Conservation (phyloP, 1,140 invertebrate species). For the Bursaphelenchus mucronatus region DNA sequence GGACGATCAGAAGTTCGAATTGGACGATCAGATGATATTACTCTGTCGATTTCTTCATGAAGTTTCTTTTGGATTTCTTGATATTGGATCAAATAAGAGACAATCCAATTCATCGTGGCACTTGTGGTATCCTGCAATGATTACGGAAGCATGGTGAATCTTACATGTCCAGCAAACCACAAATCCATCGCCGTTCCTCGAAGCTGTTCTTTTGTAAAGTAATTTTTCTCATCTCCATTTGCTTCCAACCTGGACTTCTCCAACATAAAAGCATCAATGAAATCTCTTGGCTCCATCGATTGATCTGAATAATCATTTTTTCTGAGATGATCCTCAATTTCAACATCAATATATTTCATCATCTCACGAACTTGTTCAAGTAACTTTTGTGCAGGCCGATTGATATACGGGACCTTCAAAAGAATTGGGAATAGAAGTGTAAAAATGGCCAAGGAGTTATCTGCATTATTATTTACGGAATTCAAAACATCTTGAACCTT, state of each 20-base stretch:
- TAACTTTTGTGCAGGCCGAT: too few relatives aligned
- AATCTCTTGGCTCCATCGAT: conserved; percentile 4
- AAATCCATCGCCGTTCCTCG: too few relatives aligned
- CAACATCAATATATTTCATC: too few relatives aligned
- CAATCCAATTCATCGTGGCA: conserved; percentile 8
- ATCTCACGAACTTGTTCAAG: too few relatives aligned
- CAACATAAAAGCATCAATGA: conserved; percentile 12
- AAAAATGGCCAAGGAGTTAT: too few relatives aligned
- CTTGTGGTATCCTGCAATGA: conserved; percentile 15
- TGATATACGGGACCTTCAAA: too few relatives aligned
- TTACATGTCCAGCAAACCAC: not conserved
- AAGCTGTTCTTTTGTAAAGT: conserved; percentile 4
- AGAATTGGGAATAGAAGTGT: too few relatives aligned
- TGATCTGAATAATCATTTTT: too few relatives aligned
- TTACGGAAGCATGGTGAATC: too few relatives aligned
- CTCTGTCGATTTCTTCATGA: conserved; percentile 18
- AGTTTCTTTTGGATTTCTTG: conserved; percentile 13
- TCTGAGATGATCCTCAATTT: too few relatives aligned
- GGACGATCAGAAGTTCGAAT: conserved; percentile 12
- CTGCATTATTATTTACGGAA: too few relatives aligned
- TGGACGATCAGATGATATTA: conserved; percentile 3
- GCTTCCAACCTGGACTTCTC: conserved; percentile 4
- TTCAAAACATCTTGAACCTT: too few relatives aligned
- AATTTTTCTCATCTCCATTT: not conserved
- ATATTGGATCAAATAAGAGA: conserved; percentile 8